Percentiles rank a stretch among this genome's conserved stretches.
These are phyloP conservation scores for Synanthedon myopaeformis DNA, from an alignment of 2,888 invertebrate species.

Conservation along the genomic window DNA sequence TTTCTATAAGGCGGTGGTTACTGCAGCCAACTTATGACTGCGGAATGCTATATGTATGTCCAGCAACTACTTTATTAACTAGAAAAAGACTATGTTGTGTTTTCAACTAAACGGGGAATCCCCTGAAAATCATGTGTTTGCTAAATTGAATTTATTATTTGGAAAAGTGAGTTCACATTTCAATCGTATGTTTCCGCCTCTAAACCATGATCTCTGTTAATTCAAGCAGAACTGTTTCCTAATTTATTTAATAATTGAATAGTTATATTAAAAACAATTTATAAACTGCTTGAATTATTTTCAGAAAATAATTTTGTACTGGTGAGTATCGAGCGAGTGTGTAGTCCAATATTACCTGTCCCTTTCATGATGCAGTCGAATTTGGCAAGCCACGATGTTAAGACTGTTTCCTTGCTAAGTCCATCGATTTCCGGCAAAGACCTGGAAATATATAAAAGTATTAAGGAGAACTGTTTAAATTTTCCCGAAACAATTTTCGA, in stretches of 20 bases:
- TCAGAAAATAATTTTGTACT: constrained; percentile 4
- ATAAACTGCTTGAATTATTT: constrained; percentile 1
- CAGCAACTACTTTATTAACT: too few species aligned
- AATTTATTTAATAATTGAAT: too few species aligned
- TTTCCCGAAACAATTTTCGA: too few species aligned
- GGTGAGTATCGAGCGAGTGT: neutral
- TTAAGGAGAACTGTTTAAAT: too few species aligned
- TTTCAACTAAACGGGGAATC: too few species aligned
- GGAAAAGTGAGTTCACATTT: neutral
- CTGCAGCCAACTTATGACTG: too few species aligned
- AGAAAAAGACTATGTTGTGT: too few species aligned
- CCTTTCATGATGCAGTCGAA: constrained; percentile 98
- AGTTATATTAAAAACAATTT: too few species aligned
- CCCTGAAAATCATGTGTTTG: too few species aligned
- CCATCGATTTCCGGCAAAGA: constrained; percentile 99
- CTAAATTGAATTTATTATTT: too few species aligned
- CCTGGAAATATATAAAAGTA: constrained; percentile 43
- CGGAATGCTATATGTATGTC: too few species aligned
- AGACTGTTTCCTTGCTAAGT: constrained; percentile 97
- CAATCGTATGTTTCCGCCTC: constrained; percentile 12
- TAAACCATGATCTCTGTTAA: neutral
- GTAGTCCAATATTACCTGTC: constrained; percentile 55
- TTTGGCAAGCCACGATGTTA: constrained; percentile 99
- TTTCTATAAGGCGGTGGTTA: too few species aligned
- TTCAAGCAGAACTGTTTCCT: neutral